Conservation (phyloP, 37 sponge, comb jelly and placozoan species). For the Amphimedon queenslandica region DNA sequence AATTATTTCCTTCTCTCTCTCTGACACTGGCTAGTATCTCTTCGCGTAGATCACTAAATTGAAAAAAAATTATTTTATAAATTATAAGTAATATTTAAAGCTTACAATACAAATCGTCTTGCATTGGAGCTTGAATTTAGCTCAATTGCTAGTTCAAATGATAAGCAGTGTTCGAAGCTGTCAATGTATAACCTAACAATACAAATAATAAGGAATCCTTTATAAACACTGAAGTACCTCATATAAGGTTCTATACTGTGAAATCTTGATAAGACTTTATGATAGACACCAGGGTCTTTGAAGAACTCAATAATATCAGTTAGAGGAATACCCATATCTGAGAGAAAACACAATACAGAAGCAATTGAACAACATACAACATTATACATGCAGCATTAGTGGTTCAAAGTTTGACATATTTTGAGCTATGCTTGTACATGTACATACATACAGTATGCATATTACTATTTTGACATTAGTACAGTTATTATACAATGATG, state of each 20-base stretch:
- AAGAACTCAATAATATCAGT: constrained; percentile 7
- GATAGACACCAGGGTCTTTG: background rate
- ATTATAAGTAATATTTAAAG: too few relatives aligned
- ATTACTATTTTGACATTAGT: background rate
- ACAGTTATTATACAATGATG: too few relatives aligned
- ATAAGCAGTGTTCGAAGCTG: too few relatives aligned
- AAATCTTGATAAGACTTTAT: constrained; percentile 7
- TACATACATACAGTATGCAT: background rate
- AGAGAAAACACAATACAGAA: background rate
- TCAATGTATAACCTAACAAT: too few relatives aligned
- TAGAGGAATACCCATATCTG: constrained; percentile 10
- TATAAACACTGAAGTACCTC: background rate
- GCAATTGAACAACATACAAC: background rate
- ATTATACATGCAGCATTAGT: background rate
- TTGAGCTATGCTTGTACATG: background rate
- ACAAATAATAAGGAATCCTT: background rate
- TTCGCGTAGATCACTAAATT: background rate
- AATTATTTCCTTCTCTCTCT: too few relatives aligned
- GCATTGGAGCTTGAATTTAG: background rate
- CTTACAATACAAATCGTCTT: background rate
- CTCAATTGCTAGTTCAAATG: background rate
- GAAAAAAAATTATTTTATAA: background rate
- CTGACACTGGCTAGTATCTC: background rate
- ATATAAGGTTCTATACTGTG: background rate
- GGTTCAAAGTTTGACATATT: too few relatives aligned